These are phyloP conservation scores for Rhimphoctona megacephalus DNA, from an alignment of 2,888 invertebrate genomes.

Conservation along the genomic window DNA sequence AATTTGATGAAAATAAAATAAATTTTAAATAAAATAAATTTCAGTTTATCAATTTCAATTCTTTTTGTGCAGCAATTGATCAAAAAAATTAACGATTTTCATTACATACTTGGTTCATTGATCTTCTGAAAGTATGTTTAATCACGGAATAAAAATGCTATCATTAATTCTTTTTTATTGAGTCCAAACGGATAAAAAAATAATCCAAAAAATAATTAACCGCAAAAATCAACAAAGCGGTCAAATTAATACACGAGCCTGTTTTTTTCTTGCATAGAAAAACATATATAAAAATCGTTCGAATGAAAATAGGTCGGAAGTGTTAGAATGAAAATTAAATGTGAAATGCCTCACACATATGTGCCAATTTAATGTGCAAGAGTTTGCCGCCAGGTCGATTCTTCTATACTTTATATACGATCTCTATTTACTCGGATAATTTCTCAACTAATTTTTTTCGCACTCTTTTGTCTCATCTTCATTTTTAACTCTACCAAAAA, in stretches of 20 bases:
- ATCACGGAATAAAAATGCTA: background rate
- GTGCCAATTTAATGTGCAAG: background rate
- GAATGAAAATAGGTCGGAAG: background rate
- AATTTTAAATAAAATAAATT: too few species aligned
- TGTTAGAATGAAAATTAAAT: background rate
- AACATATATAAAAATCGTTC: background rate
- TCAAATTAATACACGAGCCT: background rate
- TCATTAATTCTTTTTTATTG: too few species aligned
- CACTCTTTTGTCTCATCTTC: background rate
- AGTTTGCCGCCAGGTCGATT: background rate
- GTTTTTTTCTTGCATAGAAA: background rate
- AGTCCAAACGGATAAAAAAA: too few species aligned
- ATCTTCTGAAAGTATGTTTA: too few species aligned
- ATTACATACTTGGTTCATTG: too few species aligned
- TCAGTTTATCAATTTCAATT: too few species aligned
- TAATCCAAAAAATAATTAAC: too few species aligned
- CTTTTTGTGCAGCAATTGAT: too few species aligned
- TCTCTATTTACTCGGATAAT: background rate
- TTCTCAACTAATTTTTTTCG: background rate
- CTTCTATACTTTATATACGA: background rate
- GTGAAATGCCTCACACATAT: too few species aligned
- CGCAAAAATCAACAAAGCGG: background rate
- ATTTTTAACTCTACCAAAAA: background rate
- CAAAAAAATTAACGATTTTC: too few species aligned
- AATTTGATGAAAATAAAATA: too few species aligned